phyloP scores from a whole-genome alignment of 1,140 invertebrate species.

The Heliothis subflexa region DNA sequence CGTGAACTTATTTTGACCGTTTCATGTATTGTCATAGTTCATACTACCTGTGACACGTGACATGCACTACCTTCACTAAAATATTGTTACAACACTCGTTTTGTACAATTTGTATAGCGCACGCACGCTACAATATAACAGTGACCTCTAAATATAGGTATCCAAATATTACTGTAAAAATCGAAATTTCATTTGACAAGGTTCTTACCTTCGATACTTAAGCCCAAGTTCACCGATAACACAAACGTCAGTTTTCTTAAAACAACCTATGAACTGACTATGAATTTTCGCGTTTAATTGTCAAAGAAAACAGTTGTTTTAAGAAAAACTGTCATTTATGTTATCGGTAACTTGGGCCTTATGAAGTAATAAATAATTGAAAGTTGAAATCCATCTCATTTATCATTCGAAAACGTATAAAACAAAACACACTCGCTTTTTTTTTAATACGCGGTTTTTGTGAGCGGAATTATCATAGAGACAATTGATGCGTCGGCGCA shows the following conservation, averaged over 20 bases:
- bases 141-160: neutral
- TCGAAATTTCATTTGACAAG: neutral
- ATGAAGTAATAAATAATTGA: too few species aligned
- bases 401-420: too few species aligned
- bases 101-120: conserved; percentile 1
- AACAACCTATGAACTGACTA: neutral
- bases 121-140: neutral
- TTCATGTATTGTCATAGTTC: neutral
- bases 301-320: too few species aligned
- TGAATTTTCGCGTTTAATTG: too few species aligned
- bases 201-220: neutral
- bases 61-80: neutral
- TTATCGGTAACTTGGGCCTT: too few species aligned
- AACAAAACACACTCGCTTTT: conserved; percentile 14
- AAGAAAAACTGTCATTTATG: too few species aligned
- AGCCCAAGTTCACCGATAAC: too few species aligned
- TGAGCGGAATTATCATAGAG: conserved; percentile 21
- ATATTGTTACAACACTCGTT: conserved; percentile 1
- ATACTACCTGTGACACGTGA: neutral
- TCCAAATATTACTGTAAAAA: neutral
- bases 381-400: too few species aligned
- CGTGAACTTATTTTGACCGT: too few species aligned
- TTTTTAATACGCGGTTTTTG: neutral
- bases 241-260: too few species aligned
- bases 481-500: neutral